Conservation (phyloP, 2,797 vertebrate genomes). For the Mormyrops attenuatus region DNA sequence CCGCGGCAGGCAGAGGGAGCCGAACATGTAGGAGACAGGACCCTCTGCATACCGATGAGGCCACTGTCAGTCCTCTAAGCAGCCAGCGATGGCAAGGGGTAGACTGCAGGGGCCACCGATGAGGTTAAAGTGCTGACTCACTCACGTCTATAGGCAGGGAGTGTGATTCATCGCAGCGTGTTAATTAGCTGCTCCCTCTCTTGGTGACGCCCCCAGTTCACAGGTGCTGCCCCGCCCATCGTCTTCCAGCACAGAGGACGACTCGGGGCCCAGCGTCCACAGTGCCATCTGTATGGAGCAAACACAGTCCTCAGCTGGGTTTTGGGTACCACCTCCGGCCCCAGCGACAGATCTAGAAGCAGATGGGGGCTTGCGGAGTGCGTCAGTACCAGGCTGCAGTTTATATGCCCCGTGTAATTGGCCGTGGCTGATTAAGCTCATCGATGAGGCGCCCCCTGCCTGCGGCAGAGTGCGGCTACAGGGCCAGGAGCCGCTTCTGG, state of each 20-base stretch:
- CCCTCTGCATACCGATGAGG: neutral
- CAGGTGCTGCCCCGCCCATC: neutral
- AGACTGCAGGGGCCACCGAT: neutral
- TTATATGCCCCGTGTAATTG: slow-evolving; percentile 32
- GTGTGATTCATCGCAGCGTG: neutral
- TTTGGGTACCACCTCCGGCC: neutral
- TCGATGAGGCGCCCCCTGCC: neutral
- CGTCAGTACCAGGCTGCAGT: slow-evolving; percentile 14
- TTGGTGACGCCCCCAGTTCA: neutral
- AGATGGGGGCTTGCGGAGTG: slow-evolving; percentile 1
- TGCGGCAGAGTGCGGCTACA: neutral
- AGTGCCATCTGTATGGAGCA: neutral
- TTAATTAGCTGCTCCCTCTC: neutral
- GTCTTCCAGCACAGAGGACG: neutral
- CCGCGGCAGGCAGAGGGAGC: neutral
- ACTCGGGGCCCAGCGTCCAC: neutral
- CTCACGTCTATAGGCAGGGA: neutral
- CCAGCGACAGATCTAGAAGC: neutral
- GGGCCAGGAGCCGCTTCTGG: neutral
- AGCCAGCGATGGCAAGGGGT: neutral
- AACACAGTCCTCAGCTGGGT: neutral
- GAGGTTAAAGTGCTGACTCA: neutral
- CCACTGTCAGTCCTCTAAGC: neutral
- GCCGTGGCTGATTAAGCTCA: slow-evolving; percentile 28
- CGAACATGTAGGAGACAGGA: neutral